Evolutionary conservation across 2,113 vertebrate genomes (phyloP).

Genomic region (Poecile atricapillus): DNA sequence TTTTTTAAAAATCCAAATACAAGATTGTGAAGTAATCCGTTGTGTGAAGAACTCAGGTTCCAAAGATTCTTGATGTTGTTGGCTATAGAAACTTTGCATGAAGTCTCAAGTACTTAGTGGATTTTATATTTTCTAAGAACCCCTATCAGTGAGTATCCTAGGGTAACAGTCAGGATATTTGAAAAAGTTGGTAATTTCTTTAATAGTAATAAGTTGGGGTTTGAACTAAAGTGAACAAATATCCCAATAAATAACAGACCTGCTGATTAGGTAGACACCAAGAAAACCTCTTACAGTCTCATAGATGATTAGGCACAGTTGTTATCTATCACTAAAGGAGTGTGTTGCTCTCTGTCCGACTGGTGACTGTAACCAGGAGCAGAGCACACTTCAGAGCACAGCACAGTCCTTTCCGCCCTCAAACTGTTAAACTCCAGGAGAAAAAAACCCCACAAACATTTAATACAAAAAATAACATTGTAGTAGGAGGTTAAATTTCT

Average conservation of each 20-base stretch:
- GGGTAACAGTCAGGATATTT: neutral
- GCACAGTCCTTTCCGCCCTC: neutral
- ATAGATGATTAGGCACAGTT: neutral
- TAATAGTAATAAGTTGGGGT: neutral
- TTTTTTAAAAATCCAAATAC: neutral
- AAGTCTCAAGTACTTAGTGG: neutral
- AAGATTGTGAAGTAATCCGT: neutral
- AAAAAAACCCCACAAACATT: fast-evolving
- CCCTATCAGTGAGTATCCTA: neutral
- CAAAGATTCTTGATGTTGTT: neutral
- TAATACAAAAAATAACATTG: neutral
- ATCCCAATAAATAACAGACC: neutral
- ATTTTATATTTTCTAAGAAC: neutral
- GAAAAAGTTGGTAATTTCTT: neutral
- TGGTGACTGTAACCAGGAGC: neutral
- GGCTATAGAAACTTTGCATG: neutral
- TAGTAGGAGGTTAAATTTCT: neutral
- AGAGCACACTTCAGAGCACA: neutral
- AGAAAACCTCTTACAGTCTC: neutral
- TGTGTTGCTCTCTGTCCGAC: neutral
- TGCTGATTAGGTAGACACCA: neutral
- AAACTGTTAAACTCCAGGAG: neutral
- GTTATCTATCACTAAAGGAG: neutral
- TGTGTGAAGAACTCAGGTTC: neutral
- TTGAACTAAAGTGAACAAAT: neutral